Conservation (phyloP, 2,888 invertebrate genomes). For the Tribolium freemani region DNA sequence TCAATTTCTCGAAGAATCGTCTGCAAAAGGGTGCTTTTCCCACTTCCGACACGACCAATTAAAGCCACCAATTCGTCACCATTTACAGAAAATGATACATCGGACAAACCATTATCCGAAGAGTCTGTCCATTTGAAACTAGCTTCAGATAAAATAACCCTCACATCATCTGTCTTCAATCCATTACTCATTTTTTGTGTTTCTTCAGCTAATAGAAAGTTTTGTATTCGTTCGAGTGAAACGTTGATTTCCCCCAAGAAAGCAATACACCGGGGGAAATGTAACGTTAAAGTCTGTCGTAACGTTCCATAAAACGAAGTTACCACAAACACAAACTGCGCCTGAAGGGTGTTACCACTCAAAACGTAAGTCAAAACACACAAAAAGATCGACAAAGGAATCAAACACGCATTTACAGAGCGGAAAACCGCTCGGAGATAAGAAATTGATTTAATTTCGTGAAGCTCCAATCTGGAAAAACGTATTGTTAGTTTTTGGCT, state of each 20-base stretch:
- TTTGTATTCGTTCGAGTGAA: constrained; percentile 77
- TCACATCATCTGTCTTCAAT: not conserved
- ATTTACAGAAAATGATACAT: constrained; percentile 75
- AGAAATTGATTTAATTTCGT: constrained; percentile 77
- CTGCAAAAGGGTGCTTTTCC: constrained; percentile 72
- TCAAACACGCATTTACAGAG: constrained; percentile 86
- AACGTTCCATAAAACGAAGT: constrained; percentile 90
- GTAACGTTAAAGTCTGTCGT: constrained; percentile 87
- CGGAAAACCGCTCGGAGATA: constrained; percentile 82
- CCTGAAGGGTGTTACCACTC: constrained; percentile 77
- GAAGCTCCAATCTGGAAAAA: constrained; percentile 74
- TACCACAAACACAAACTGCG: constrained; percentile 86
- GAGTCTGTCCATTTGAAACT: constrained; percentile 9
- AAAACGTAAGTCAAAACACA: constrained; percentile 82
- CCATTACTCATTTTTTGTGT: not conserved
- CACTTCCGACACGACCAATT: constrained; percentile 76
- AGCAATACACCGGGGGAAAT: constrained; percentile 86
- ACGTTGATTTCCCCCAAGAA: constrained; percentile 83
- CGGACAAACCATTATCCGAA: constrained; percentile 65
- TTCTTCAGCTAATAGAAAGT: constrained; percentile 68
- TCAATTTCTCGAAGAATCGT: constrained; percentile 80
- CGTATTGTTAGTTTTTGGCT: constrained; percentile 40
- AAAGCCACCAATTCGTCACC: constrained; percentile 72
- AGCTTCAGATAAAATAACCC: not conserved
- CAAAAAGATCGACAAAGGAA: constrained; percentile 84